Conservation (phyloP, 2,888 invertebrate species). For the Andrena chrysosceles region DNA sequence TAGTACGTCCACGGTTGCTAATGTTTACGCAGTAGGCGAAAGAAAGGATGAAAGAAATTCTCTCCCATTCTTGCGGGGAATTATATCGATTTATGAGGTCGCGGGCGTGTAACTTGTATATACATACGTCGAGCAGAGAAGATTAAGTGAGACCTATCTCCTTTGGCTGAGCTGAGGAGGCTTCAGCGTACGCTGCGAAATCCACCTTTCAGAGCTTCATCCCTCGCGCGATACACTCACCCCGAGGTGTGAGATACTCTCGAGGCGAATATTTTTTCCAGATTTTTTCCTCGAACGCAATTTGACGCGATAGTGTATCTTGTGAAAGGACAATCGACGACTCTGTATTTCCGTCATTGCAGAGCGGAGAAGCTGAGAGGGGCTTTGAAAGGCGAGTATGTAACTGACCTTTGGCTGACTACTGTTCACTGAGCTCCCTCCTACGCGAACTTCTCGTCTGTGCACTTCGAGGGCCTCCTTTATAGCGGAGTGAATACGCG, state of each 20-base stretch:
- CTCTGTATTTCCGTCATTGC: too few species aligned
- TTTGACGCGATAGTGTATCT: neutral
- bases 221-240: neutral
- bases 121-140: neutral
- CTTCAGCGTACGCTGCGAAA: neutral
- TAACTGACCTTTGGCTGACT: neutral
- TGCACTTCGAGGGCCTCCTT: slow-evolving; percentile 10
- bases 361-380: too few species aligned
- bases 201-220: slow-evolving; percentile 4
- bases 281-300: neutral
- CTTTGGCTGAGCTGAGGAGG: neutral
- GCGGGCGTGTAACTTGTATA: slow-evolving; percentile 4
- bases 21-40: neutral
- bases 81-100: slow-evolving; percentile 12
- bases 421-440: slow-evolving; percentile 5
- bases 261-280: neutral
- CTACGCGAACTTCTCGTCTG: slow-evolving; percentile 10
- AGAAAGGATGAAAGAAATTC: slow-evolving; percentile 3
- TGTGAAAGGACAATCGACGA: too few species aligned
- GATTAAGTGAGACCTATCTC: slow-evolving; percentile 11
- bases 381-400: too few species aligned
- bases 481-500: slow-evolving; percentile 30
- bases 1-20: neutral
- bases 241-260: neutral
- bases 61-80: neutral